These are phyloP conservation scores for Drosophila buzzatii DNA, from an alignment of 2,888 invertebrate species.

Conservation along the genomic window DNA sequence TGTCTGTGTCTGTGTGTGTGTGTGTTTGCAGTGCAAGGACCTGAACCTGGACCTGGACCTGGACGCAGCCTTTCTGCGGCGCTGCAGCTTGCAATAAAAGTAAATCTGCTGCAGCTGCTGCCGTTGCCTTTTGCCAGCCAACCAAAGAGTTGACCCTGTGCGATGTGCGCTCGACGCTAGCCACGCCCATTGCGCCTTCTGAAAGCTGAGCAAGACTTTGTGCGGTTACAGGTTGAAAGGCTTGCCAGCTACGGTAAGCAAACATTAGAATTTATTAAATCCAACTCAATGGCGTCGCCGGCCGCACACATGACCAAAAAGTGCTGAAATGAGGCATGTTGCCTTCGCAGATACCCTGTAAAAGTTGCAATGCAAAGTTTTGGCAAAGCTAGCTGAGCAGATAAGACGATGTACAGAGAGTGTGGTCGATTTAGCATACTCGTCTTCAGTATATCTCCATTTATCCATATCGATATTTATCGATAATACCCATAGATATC, in stretches of 20 bases:
- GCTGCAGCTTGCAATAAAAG: constrained; percentile 77
- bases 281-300: constrained; percentile 46
- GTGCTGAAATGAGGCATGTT: background rate
- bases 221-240: constrained; percentile 67
- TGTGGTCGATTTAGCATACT: background rate
- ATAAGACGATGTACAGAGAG: background rate
- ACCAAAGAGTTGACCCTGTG: constrained; percentile 9
- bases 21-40: constrained; percentile 21
- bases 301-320: constrained; percentile 22
- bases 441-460: too few relatives aligned
- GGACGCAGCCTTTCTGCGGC: constrained; percentile 51
- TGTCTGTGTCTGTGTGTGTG: constrained; percentile 3
- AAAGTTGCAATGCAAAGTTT: background rate
- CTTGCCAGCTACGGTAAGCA: constrained; percentile 76
- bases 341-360: constrained; percentile 16
- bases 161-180: background rate
- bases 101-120: constrained; percentile 62
- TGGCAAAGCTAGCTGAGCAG: background rate
- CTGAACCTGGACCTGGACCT: constrained; percentile 20
- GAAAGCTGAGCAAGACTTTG: constrained; percentile 19
- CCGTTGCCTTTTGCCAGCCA: constrained; percentile 2
- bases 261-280: constrained; percentile 81
- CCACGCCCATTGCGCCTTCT: background rate
- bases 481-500: too few relatives aligned
- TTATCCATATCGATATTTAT: too few relatives aligned